Conservation (phyloP, 2,888 invertebrate species). For the Heliconius sara region DNA sequence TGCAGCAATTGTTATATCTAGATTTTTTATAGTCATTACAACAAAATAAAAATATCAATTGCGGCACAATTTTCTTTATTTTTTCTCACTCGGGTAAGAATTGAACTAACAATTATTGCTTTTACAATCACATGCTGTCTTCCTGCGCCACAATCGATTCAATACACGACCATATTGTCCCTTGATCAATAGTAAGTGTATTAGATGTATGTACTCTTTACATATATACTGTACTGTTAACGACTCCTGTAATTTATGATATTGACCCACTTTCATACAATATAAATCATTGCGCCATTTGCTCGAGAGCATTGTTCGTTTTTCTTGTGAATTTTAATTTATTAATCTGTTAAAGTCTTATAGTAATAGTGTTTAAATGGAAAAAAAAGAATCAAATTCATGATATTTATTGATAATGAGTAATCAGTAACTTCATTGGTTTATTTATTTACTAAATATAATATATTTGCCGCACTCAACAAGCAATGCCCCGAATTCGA, state of each 20-base stretch:
- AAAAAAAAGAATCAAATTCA: not conserved
- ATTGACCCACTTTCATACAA: slow-evolving; percentile 20
- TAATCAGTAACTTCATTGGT: not conserved
- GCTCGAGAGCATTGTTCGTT: slow-evolving; percentile 11
- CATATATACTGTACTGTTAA: not conserved
- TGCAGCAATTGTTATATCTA: no score
- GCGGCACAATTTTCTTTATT: no score
- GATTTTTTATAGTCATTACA: no score
- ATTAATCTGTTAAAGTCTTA: not conserved
- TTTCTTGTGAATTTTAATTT: slow-evolving; percentile 8
- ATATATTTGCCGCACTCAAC: no score
- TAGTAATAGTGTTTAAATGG: not conserved
- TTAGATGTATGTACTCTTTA: not conserved
- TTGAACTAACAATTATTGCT: not conserved
- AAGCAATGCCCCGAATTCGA: no score
- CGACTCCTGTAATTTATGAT: slow-evolving; percentile 23
- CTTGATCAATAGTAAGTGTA: not conserved
- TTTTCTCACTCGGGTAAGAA: not conserved
- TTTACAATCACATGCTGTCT: not conserved
- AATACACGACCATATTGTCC: not conserved
- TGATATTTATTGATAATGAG: not conserved
- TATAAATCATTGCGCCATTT: slow-evolving; percentile 31
- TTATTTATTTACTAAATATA: not conserved
- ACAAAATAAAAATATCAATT: no score
- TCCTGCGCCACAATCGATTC: not conserved